Evolutionary conservation across 2,888 invertebrate species (phyloP), one percentile per base, ranked within the genome.

Genomic region (Brachyopa scutellaris): DNA sequence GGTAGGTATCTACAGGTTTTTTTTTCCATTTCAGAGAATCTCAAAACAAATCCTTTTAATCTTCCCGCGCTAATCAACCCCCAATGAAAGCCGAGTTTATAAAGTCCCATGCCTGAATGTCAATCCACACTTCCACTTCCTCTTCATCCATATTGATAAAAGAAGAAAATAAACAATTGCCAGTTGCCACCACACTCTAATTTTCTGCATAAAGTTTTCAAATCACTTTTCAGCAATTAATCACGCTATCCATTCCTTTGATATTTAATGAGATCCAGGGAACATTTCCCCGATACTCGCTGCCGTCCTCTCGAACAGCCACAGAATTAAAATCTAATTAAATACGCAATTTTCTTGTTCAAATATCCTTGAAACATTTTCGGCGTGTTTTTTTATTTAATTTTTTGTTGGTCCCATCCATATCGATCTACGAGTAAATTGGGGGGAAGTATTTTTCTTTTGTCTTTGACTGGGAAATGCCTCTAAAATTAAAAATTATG

Each of bases 151-250:
- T n/a, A n/a, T n/a, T n/a, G n/a, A n/a, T n/a, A n/a, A n/a, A n/a
- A n/a, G n/a, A n/a, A n/a, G 2, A 1, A 2, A 38, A 6, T 1
- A 13, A 15, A 13, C 1, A 2, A 38, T 2, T 38, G 1, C 38
- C 36, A 64, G 21, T 21, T 64, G 38, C 38, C 42, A 51, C 15
- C 53, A 29, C 33, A 42, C 76, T 51, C 33, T 42, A 61, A n/a
- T n/a, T n/a, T n/a, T n/a, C n/a, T n/a, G n/a, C n/a, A n/a, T 2
- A 21, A 26, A 78, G 40, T 47, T 70, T 70, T 59, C 1, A 26
- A 70, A 66, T 33, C 31, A 70, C 57, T 78, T 78, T 72, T 64
- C 13, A 59, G 70, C 72, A 78, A 72, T 78, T 78, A 78, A 64
- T 78, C 49, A 70, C 70, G 70, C 62, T 70, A 70, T 70, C 33